Conservation (phyloP, 2,888 invertebrate genomes). For the Tenthredo livida region DNA sequence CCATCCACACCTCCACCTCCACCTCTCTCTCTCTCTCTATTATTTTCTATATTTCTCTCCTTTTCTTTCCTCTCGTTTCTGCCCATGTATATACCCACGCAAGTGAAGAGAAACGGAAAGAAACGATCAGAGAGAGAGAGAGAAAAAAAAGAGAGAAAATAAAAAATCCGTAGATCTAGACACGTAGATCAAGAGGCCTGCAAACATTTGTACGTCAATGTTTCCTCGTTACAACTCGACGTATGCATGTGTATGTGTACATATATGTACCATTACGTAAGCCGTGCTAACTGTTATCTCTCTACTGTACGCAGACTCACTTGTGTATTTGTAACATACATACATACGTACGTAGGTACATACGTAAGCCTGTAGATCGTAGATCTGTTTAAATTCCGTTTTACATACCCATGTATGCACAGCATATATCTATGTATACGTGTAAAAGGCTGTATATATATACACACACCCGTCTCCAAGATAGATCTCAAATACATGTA, state of each 20-base stretch:
- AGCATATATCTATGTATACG: background rate
- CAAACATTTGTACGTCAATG: slow-evolving; percentile 3
- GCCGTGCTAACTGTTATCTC: background rate
- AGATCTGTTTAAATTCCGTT: background rate
- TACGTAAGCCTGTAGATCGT: background rate
- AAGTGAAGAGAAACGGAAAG: background rate
- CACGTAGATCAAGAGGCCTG: background rate
- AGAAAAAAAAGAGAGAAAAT: background rate
- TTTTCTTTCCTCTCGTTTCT: background rate
- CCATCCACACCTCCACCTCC: background rate
- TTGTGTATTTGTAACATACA: background rate
- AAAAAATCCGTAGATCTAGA: background rate
- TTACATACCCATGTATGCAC: background rate
- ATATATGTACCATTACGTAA: background rate
- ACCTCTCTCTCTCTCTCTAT: no score
- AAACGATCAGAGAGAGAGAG: background rate
- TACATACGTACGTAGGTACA: background rate
- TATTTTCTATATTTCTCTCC: background rate
- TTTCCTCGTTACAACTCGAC: background rate
- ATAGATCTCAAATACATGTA: background rate
- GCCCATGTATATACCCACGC: background rate
- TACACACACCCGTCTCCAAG: background rate
- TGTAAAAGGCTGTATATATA: background rate
- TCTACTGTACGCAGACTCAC: background rate
- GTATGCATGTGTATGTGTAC: background rate